Percentiles rank a stretch among this genome's conserved stretches.
Conservation (phyloP, 2,113 vertebrate species). For the Corythornis vintsioides region DNA sequence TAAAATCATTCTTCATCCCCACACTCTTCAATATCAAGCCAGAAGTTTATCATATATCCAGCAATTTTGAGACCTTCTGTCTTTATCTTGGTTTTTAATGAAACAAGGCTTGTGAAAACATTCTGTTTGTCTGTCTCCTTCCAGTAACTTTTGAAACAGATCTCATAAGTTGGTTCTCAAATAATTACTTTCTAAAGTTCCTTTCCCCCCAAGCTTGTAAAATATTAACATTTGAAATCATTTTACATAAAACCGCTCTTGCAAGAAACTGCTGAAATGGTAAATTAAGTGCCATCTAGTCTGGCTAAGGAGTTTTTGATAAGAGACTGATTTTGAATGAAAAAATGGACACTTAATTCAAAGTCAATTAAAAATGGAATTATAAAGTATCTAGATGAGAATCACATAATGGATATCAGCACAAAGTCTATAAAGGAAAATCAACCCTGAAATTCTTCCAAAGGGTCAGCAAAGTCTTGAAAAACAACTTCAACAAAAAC, state of each 20-base stretch:
- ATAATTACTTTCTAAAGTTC: background rate
- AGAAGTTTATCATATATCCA: background rate
- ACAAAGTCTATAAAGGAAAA: slow-evolving; percentile 46
- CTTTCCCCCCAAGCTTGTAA: slow-evolving; percentile 6
- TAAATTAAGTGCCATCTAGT: slow-evolving; percentile 61
- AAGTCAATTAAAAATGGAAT: slow-evolving; percentile 66
- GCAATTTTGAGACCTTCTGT: background rate
- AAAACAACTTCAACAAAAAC: slow-evolving; percentile 21
- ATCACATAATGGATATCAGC: slow-evolving; percentile 48
- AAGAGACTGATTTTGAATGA: slow-evolving; percentile 50
- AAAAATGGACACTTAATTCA: slow-evolving; percentile 57
- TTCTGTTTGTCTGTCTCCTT: background rate
- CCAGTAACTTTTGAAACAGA: background rate
- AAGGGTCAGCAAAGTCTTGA: slow-evolving; percentile 36
- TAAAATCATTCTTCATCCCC: background rate
- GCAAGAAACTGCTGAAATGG: slow-evolving; percentile 50
- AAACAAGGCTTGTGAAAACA: background rate
- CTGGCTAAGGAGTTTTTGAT: slow-evolving; percentile 42
- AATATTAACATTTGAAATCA: slow-evolving; percentile 42
- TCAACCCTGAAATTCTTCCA: slow-evolving; percentile 49
- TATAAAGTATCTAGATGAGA: slow-evolving; percentile 54
- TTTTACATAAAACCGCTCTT: background rate
- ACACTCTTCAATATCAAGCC: background rate
- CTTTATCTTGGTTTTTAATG: background rate
- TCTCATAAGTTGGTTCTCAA: background rate